phyloP scores from a whole-genome alignment of 1,140 invertebrate species.

The Drosophila repleta region DNA sequence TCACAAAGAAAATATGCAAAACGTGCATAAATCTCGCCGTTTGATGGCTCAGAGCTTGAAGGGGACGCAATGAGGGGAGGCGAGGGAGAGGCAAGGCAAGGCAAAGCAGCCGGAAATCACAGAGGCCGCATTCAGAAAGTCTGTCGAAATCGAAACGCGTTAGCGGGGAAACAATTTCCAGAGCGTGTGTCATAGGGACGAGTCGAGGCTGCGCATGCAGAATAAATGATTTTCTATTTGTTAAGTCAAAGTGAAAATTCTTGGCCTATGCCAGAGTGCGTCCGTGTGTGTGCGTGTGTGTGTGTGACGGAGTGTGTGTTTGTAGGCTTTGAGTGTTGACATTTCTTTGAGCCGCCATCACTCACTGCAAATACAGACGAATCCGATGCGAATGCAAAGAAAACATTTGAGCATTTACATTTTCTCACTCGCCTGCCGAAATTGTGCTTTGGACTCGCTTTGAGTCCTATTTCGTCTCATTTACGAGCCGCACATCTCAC shows the following conservation, averaged over 20 bases:
- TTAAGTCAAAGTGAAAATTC: conserved; percentile 80
- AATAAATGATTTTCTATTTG: conserved; percentile 82
- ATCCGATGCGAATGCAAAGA: conserved; percentile 46
- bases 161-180: conserved; percentile 44
- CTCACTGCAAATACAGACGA: conserved; percentile 55
- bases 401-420: conserved; percentile 70
- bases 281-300: conserved; percentile 9
- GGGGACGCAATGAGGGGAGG: no score
- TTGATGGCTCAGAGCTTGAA: conserved; percentile 23
- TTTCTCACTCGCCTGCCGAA: conserved; percentile 67
- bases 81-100: not conserved
- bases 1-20: conserved; percentile 74
- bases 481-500: conserved; percentile 56
- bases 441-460: conserved; percentile 33
- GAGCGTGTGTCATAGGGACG: conserved; percentile 26
- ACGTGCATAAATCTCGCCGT: conserved; percentile 76
- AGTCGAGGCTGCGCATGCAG: conserved; percentile 54
- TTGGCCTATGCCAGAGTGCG: conserved; percentile 36
- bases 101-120: conserved; percentile 56
- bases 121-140: conserved; percentile 27
- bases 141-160: conserved; percentile 63
- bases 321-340: conserved; percentile 69
- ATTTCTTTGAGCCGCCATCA: conserved; percentile 79
- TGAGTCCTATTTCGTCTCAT: conserved; percentile 45
- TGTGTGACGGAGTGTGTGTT: conserved; percentile 14